A percentile compares a stretch with the other conserved stretches of the same genome.
These are phyloP conservation scores for Hypocryptadius cinnamomeus DNA, from an alignment of 2,113 vertebrate species.

Conservation along the genomic window DNA sequence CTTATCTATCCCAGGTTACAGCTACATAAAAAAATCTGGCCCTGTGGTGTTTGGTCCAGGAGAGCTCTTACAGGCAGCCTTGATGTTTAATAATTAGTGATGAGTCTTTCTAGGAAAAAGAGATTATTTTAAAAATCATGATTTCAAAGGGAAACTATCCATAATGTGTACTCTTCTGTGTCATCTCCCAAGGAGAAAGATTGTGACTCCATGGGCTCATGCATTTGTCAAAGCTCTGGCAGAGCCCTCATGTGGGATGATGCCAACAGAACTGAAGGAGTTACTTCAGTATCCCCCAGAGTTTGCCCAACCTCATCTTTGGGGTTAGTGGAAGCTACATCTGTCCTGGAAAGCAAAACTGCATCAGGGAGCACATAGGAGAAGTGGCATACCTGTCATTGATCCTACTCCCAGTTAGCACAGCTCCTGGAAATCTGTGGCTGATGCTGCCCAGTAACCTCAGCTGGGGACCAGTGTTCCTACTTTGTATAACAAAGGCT, in stretches of 20 bases:
- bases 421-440: background rate
- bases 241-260: accelerated
- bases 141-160: background rate
- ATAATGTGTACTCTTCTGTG: accelerated
- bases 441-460: background rate
- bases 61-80: background rate
- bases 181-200: background rate
- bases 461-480: background rate
- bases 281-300: background rate
- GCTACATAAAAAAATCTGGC: background rate
- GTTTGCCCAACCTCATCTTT: background rate
- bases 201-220: accelerated
- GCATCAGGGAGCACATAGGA: background rate
- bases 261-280: background rate
- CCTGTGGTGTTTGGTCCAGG: background rate
- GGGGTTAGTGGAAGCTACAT: background rate
- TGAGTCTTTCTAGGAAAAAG: background rate
- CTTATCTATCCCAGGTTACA: background rate
- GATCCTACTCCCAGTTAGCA: background rate
- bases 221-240: background rate
- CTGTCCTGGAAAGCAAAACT: background rate
- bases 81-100: background rate
- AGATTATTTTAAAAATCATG: background rate
- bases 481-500: background rate
- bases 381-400: accelerated